phyloP scores from a whole-genome alignment of 1,140 invertebrate species.

The Theocolax elegans region DNA sequence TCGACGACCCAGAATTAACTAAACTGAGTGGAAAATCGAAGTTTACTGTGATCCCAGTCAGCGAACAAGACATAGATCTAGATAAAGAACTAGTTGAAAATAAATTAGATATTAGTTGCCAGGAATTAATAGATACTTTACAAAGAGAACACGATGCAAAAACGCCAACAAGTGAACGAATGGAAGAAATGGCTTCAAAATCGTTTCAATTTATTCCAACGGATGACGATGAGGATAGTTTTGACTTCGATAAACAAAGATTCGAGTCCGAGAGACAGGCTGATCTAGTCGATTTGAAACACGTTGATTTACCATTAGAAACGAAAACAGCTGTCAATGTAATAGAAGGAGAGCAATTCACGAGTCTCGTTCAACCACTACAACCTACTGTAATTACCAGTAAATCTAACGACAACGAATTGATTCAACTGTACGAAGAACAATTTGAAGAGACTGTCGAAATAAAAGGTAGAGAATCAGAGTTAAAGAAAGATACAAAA shows the following conservation, averaged over 20 bases:
- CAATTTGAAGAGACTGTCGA: slow-evolving; percentile 23
- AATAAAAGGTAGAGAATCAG: neutral
- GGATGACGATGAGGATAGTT: slow-evolving; percentile 25
- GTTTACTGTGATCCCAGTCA: slow-evolving; percentile 54
- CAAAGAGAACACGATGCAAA: slow-evolving; percentile 61
- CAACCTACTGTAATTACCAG: neutral
- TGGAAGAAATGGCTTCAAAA: slow-evolving; percentile 37
- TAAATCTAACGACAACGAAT: neutral
- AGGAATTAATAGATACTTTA: slow-evolving; percentile 61
- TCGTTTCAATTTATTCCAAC: slow-evolving; percentile 32
- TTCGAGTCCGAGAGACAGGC: neutral
- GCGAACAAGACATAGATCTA: slow-evolving; percentile 58
- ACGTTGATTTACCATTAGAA: slow-evolving; percentile 5
- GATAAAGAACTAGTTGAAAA: slow-evolving; percentile 62
- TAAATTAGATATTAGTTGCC: slow-evolving; percentile 61
- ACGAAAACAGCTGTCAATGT: slow-evolving; percentile 36
- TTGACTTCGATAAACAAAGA: slow-evolving; percentile 26
- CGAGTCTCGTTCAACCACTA: slow-evolving; percentile 12
- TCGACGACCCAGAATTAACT: slow-evolving; percentile 22
- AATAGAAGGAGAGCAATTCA: slow-evolving; percentile 27
- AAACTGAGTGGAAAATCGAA: slow-evolving; percentile 45
- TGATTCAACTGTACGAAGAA: slow-evolving; percentile 25
- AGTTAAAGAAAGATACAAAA: neutral
- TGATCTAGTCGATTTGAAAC: neutral
- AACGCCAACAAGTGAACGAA: slow-evolving; percentile 55